These are phyloP conservation scores for Poeciliopsis occidentalis DNA, from an alignment of 2,113 vertebrate species.

Conservation along the genomic window DNA sequence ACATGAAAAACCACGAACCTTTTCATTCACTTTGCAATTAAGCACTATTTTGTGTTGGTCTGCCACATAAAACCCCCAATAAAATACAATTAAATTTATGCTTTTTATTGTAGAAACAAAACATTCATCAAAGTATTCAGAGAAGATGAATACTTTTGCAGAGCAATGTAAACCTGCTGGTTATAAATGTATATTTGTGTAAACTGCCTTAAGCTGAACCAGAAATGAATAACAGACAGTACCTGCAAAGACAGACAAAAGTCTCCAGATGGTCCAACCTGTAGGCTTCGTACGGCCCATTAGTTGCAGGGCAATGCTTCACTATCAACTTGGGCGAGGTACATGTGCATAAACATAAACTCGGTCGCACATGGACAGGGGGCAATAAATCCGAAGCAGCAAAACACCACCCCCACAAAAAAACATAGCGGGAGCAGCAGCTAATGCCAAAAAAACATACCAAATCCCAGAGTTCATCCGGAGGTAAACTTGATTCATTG, in stretches of 20 bases:
- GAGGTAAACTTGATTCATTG: constrained; percentile 62
- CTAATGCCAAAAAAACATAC: constrained; percentile 52
- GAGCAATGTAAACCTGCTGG: constrained; percentile 4
- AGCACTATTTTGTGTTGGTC: background rate
- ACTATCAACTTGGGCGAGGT: constrained; percentile 40
- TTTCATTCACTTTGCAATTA: background rate
- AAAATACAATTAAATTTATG: too few species aligned
- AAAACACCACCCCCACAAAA: constrained; percentile 55
- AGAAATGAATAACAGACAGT: constrained; percentile 41
- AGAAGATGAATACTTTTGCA: background rate
- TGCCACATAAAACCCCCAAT: background rate
- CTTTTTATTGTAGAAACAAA: background rate
- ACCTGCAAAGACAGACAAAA: constrained; percentile 29
- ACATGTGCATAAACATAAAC: constrained; percentile 22
- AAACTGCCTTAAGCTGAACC: constrained; percentile 34
- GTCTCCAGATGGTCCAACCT: constrained; percentile 61
- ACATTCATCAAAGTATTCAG: background rate
- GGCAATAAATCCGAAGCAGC: constrained; percentile 65
- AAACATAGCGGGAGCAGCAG: constrained; percentile 44
- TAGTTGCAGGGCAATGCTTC: constrained; percentile 53
- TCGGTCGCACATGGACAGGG: constrained; percentile 23
- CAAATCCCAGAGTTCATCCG: constrained; percentile 57
- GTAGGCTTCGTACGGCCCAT: constrained; percentile 52
- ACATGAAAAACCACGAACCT: too few species aligned
- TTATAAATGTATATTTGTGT: background rate